Base-by-base conservation (phyloP, 2,113 vertebrate species). In the Muntiacus muntjak region DNA sequence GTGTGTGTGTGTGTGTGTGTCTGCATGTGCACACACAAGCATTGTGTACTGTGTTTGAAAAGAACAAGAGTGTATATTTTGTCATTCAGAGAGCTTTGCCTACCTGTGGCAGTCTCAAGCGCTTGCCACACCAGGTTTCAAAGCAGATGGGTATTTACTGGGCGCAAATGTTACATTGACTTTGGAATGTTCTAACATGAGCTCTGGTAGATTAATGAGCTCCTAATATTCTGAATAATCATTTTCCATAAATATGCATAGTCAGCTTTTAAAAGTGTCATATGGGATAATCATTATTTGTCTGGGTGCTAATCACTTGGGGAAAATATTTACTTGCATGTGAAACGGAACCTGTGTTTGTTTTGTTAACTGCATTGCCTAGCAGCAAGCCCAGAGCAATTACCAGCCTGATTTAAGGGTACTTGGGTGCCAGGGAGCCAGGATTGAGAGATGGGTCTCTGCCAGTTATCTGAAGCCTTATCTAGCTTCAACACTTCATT, bases 71-170 rank as follows among this genome's bases (percentile, higher is more conserved):
- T 2, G 14, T 83, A 1, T 1, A 4, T 83, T 54, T 86, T 28
- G 10, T 89, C 82, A 57, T 21, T 26, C 58, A 15, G 87, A 93
- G 81, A 60, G 25, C 58, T 16, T 28, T 28, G 19, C 82, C 76
- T 87, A 97, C 94, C 96, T 98, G 90, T 43, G 55, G 90, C 85
- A 95, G 91, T 36, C 57, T 83, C 81, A 36, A 50, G 58, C 40
- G 25, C 84, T 94, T n/a, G 1, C 84, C 78, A 95, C 13, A 19
- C 55, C 94, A 91, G 94, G 86, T 97, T 98, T 93, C 93, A 76
- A 96, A 97, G 93, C 97, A 98, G 97, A 97, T 98, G 97, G 95
- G 79, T 89, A 87, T 96, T 97, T 97, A 98, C 82, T 87, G 71
- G 1, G 0, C 25, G 17, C 94, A 98, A 98, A 97, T 97, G 97